phyloP scores from a whole-genome alignment of 2,113 vertebrate genomes.

The Myocastor coypus region DNA sequence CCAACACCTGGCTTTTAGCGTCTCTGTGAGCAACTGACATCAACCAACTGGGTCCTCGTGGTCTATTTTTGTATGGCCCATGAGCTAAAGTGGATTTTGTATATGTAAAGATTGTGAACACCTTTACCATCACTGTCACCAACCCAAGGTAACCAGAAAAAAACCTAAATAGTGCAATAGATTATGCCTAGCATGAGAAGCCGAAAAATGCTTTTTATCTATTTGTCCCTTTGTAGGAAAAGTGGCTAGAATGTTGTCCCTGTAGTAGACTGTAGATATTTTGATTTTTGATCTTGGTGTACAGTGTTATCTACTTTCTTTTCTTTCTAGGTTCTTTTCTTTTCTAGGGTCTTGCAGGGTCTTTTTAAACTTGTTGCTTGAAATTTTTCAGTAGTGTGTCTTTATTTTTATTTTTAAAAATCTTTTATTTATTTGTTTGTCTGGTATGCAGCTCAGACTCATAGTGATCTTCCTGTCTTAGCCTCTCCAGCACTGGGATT shows the following conservation, averaged over 20 bases:
- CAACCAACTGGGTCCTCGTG: background rate
- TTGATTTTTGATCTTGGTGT: background rate
- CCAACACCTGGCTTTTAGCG: background rate
- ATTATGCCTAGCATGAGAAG: background rate
- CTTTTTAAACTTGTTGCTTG: background rate
- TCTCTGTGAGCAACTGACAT: background rate
- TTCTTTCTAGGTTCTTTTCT: background rate
- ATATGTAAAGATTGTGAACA: background rate
- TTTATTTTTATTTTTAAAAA: too few species aligned
- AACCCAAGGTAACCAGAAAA: background rate
- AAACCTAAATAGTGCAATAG: background rate
- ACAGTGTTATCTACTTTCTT: background rate
- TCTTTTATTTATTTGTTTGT: too few species aligned
- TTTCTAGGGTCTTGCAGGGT: background rate
- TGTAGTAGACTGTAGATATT: background rate
- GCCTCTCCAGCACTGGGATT: too few species aligned
- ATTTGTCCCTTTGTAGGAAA: background rate
- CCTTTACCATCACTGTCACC: background rate
- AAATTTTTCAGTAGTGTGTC: background rate
- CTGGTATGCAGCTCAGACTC: too few species aligned
- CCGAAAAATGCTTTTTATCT: background rate
- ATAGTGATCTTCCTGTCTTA: too few species aligned
- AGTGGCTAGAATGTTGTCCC: background rate
- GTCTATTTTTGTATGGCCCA: background rate
- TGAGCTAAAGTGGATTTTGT: background rate